These are phyloP conservation scores for Acropora tenuis DNA, from an alignment of 64 coral and sea anemone genomes.

Conservation along the genomic window DNA sequence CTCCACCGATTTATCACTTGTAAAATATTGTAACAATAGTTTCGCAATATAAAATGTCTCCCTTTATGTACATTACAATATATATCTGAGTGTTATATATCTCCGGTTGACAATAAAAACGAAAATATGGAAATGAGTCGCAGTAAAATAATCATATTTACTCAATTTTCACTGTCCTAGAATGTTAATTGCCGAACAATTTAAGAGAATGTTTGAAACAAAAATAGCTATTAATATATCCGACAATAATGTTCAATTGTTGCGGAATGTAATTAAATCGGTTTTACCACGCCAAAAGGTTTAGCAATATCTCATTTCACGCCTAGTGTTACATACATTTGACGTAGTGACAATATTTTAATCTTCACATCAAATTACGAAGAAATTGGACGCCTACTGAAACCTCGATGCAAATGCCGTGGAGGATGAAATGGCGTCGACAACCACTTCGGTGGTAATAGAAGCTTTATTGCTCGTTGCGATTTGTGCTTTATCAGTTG, in stretches of 20 bases:
- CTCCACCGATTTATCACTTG: too few relatives aligned
- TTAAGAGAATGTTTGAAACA: too few relatives aligned
- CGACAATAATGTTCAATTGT: neutral
- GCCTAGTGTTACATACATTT: neutral
- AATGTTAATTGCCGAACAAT: too few relatives aligned
- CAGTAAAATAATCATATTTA: too few relatives aligned
- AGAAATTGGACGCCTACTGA: neutral
- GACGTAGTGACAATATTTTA: neutral
- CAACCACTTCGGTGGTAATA: neutral
- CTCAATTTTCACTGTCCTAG: too few relatives aligned
- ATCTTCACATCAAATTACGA: neutral
- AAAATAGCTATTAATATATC: too few relatives aligned
- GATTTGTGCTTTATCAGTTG: conserved; percentile 10
- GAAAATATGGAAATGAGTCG: neutral
- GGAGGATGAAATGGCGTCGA: neutral
- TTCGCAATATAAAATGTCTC: too few relatives aligned
- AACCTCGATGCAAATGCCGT: neutral
- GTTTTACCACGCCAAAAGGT: neutral
- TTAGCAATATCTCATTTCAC: neutral
- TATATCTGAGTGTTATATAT: too few relatives aligned
- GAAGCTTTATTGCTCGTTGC: conserved; percentile 19
- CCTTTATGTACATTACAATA: too few relatives aligned
- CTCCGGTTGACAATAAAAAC: too few relatives aligned
- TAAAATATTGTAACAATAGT: too few relatives aligned
- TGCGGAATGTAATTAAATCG: neutral